These are phyloP conservation scores for Lagorchestes hirsutus DNA, from an alignment of 2,797 vertebrate genomes.

Conservation along the genomic window DNA sequence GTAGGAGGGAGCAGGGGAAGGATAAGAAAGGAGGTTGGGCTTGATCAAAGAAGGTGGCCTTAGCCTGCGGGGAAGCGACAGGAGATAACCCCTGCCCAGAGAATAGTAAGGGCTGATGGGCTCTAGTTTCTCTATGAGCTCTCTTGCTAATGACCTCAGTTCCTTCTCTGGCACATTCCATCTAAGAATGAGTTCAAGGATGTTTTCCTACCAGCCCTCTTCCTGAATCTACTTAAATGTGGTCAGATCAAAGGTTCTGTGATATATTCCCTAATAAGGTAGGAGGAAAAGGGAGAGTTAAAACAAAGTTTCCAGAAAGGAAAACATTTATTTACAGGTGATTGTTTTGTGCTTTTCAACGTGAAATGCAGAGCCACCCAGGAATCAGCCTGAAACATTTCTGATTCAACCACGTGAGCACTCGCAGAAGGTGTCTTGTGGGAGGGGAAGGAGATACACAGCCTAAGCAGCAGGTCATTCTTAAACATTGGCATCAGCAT, in stretches of 20 bases:
- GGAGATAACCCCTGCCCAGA: neutral
- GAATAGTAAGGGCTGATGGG: neutral
- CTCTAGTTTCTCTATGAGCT: neutral
- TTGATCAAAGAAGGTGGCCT: neutral
- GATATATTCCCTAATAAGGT: slow-evolving; percentile 48
- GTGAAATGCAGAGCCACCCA: slow-evolving; percentile 76
- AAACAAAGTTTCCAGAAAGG: slow-evolving; percentile 17
- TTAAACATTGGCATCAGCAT: slow-evolving; percentile 29
- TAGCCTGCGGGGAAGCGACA: neutral
- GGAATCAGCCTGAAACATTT: slow-evolving; percentile 70
- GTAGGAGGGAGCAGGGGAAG: neutral
- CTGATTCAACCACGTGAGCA: too few relatives aligned
- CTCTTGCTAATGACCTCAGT: neutral
- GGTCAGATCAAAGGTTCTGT: slow-evolving; percentile 29
- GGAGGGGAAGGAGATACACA: neutral
- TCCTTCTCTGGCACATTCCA: neutral
- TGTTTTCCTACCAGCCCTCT: slow-evolving; percentile 15
- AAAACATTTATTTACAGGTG: slow-evolving; percentile 61
- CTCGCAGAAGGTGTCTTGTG: too few relatives aligned
- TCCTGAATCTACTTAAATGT: slow-evolving; percentile 43
- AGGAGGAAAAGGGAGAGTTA: slow-evolving; percentile 42
- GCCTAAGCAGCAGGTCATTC: slow-evolving; percentile 31
- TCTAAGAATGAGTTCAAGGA: slow-evolving; percentile 21
- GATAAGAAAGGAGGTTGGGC: neutral
- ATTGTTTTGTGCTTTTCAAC: slow-evolving; percentile 63